Evolutionary conservation across 2,888 invertebrate species (phyloP), one percentile per base, ranked within the genome.

Genomic region (Spilarctia lutea): DNA sequence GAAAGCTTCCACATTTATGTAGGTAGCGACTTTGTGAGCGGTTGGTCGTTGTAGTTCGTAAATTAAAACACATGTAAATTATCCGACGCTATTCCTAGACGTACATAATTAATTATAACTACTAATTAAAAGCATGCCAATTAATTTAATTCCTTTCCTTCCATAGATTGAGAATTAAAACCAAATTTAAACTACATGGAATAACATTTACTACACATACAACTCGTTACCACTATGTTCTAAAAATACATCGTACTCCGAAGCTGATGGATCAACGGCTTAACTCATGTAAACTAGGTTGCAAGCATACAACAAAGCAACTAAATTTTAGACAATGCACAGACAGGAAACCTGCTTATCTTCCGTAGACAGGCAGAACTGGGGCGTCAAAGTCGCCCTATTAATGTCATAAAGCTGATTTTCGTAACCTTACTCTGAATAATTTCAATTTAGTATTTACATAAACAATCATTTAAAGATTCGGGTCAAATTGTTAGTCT

Each of bases 291-390:
- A 80, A 86, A 86, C 84, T 86, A 81, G 83, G 84, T 82, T 87
- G 79, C 82, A 83, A 82, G 81, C 79, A 79, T 85, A 80, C 87
- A 81, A 89, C 89, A 90, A 89, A 89, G 87, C 85, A 86, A 83
- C 88, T 84, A 86, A 87, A 89, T 88, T 89, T 87, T 75, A 90
- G 88, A 91, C 91, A 92, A 91, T 91, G 86, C 83, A 83, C 80
- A 81, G 78, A 74, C 84, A 87, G 89, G 84, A 86, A 89, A 88
- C 86, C 82, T 86, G 89, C 90, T 93, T 93, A 93, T 93, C 93
- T 88, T 81, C 83, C 86, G 83, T 84, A 85, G 84, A 78, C 93
- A 93, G 91, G 76, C 79, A 81, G 78, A 85, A 86, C 87, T 83
- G 82, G 83, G 78, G 82, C 85, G 80, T 78, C 82, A 75, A 76